Percentiles rank a stretch among this genome's conserved stretches.
Evolutionary conservation across 2,797 vertebrate species (phyloP).

Genomic region (Sebastes taczanowskii): DNA sequence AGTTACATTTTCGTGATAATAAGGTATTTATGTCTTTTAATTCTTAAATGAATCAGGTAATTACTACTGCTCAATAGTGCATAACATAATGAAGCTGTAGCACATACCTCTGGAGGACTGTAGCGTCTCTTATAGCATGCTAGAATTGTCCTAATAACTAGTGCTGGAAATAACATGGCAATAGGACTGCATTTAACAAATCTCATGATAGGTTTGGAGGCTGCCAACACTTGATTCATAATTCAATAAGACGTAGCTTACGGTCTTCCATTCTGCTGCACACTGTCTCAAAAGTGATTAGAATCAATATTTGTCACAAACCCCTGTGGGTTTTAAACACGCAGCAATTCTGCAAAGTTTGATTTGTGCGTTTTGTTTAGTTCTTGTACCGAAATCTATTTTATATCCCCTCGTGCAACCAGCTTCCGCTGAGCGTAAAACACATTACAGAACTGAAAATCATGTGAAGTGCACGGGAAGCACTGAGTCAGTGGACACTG

Average conservation of each 20-base stretch:
- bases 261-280: constrained; percentile 1
- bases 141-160: not conserved
- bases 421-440: constrained; percentile 1
- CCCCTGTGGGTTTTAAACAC: constrained; percentile 3
- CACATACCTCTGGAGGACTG: not conserved
- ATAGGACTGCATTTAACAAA: constrained; percentile 3
- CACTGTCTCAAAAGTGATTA: constrained; percentile 4
- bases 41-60: not conserved
- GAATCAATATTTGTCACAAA: constrained; percentile 16
- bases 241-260: constrained; percentile 16
- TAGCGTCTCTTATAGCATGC: not conserved
- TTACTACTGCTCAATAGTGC: not conserved
- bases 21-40: not conserved
- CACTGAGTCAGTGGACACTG: not conserved
- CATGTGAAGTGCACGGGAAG: not conserved
- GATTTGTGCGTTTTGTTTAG: constrained; percentile 11
- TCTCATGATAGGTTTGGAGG: constrained; percentile 5
- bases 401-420: not conserved
- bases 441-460: not conserved
- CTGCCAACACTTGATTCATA: constrained; percentile 10
- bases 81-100: not conserved
- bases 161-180: not conserved
- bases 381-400: not conserved
- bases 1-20: not conserved
- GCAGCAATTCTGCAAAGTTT: constrained; percentile 12